Evolutionary conservation across 2,797 vertebrate genomes (phyloP).

Genomic region (Toxotes lorentzi): DNA sequence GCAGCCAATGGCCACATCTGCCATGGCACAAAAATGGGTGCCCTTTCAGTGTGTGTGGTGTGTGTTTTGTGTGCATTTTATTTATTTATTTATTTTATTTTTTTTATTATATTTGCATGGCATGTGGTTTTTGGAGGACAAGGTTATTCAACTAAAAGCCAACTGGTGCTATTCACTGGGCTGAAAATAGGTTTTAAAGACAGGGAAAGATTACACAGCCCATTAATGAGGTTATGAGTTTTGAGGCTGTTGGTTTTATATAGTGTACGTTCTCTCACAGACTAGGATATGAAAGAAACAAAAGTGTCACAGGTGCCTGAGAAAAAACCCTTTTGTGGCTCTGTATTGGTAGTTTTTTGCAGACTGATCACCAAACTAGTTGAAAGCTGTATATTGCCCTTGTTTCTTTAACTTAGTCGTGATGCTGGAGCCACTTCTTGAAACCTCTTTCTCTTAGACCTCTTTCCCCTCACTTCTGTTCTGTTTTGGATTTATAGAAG

Average conservation of each 20-base stretch:
- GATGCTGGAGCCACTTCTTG: not conserved
- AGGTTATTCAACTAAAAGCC: conserved; percentile 34
- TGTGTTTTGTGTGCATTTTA: conserved; percentile 20
- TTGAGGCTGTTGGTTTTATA: conserved; percentile 18
- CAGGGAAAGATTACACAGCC: conserved; percentile 24
- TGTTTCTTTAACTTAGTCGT: not conserved
- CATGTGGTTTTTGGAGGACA: conserved; percentile 34
- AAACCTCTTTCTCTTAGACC: no score
- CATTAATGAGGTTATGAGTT: conserved; percentile 36
- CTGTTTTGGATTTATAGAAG: conserved; percentile 27
- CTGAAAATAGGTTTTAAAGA: conserved; percentile 28
- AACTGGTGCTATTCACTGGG: conserved; percentile 9
- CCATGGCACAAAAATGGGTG: conserved; percentile 73
- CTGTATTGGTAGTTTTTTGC: no score
- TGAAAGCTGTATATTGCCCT: not conserved
- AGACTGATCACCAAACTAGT: not conserved
- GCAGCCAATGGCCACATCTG: conserved; percentile 85
- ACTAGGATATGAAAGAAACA: not conserved
- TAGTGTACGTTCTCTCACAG: not conserved
- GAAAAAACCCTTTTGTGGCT: not conserved
- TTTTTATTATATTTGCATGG: conserved; percentile 23
- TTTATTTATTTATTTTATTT: conserved; percentile 3
- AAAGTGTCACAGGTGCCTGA: not conserved
- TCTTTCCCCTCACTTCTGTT: not conserved
- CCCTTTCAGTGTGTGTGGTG: conserved; percentile 46